Evolutionary conservation across 2,113 vertebrate species (phyloP).

Genomic region (Butorides virescens): DNA sequence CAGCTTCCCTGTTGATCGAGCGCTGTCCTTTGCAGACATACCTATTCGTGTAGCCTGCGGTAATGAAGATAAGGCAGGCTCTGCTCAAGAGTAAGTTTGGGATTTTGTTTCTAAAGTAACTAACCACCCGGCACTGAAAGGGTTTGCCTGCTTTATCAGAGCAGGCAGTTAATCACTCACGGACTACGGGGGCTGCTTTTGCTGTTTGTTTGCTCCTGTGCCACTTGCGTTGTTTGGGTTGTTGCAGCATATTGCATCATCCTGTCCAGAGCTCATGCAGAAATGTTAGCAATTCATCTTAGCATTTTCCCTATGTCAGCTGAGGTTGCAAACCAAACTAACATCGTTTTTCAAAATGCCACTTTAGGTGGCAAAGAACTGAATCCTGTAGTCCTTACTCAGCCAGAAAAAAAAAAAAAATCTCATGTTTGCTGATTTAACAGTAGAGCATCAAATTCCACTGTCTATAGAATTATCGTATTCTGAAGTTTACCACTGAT

Average conservation of each 20-base stretch:
- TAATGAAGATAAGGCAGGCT: background rate
- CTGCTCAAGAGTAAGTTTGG: background rate
- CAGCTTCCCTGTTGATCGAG: background rate
- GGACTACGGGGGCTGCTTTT: background rate
- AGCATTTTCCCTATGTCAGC: conserved; percentile 1
- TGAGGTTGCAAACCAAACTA: background rate
- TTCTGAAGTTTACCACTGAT: background rate
- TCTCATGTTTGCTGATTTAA: background rate
- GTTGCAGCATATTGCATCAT: conserved; percentile 22
- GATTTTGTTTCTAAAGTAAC: background rate
- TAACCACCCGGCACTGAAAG: background rate
- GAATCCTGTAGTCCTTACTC: background rate
- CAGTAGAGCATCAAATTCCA: background rate
- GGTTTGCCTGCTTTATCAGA: background rate
- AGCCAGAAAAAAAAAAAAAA: background rate
- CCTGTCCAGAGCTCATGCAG: conserved; percentile 1
- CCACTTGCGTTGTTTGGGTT: background rate
- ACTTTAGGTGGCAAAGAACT: conserved; percentile 3
- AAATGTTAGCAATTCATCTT: conserved; percentile 60
- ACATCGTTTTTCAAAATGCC: conserved; percentile 60
- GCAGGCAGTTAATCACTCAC: background rate
- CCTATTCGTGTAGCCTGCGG: background rate
- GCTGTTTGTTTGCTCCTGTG: background rate
- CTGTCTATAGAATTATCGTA: background rate
- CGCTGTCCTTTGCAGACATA: background rate